Base-by-base conservation (phyloP, 2,888 invertebrate species). In the Dinocampus coccinellae region DNA sequence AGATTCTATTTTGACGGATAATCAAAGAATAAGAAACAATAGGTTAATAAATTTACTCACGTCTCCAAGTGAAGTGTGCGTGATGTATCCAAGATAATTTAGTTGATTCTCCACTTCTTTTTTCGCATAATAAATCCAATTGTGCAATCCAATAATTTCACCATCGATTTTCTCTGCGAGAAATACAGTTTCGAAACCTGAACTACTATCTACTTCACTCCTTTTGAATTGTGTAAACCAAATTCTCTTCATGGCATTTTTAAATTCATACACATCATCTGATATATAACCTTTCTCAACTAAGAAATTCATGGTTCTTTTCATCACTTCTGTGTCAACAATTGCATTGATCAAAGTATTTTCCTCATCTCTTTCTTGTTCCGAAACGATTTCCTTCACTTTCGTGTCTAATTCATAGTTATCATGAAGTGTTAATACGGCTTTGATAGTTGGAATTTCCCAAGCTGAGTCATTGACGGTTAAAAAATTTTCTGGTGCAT, bases 121-220 rank as follows among this genome's bases (percentile, higher is more conserved):
- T 73, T 91, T 91, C 66, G 92, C 91, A 82, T 95, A 96, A 87
- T 95, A 95, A 60, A 97, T 89, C 97, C 97, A 97, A 86, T 95
- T 96, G 87, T 97, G 97, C 76, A 97, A 89, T 4, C 97, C 97
- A 85, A 89, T 89, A 24, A 92, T 89, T 80, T 92, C 92, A 57
- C 91, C 91, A 80, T 93, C 93, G 78, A 91, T 90, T 20, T 90
- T 85, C 89, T 98, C 97, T 0, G 96, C 95, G 0, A 97, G 90
- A 85, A 97, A 97, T 13, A 96, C 92, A 79, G 97, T 97, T 87
- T 98, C 98, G 83, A 97, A 97, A 0, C 96, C 97, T 52, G 95
- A 95, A 79, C 97, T 97, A 67, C 97, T 94, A 81, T 91, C 91
- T 29, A 94, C 93, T 81, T 91, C 90, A 70, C 94, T 92, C 77